Percentiles rank a stretch among this genome's conserved stretches.
Evolutionary conservation across 2,797 vertebrate species (phyloP).

Genomic region (Hylomyscus alleni): DNA sequence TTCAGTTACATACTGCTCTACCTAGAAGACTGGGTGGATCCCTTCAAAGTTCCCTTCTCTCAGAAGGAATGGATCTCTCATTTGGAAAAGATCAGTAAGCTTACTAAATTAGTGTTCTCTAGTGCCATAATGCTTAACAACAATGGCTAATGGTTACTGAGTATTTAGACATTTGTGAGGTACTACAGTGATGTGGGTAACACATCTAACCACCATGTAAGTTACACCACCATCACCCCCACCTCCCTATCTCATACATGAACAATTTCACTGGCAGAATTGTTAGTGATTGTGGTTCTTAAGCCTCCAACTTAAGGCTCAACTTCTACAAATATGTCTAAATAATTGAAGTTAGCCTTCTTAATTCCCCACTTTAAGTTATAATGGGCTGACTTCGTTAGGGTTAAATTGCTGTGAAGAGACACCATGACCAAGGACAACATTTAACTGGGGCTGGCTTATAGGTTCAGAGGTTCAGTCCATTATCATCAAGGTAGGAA

Average conservation of each 20-base stretch:
- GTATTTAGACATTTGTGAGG: not conserved
- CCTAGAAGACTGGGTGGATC: not conserved
- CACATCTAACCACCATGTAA: not conserved
- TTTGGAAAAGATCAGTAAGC: conserved; percentile 28
- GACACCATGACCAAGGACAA: not conserved
- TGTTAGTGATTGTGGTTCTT: not conserved
- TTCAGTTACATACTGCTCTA: not conserved
- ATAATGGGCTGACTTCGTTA: not conserved
- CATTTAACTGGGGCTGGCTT: not conserved
- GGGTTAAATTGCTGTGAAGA: not conserved
- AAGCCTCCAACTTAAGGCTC: not conserved
- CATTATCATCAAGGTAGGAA: not conserved
- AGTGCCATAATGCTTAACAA: not conserved
- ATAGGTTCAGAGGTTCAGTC: too few relatives aligned
- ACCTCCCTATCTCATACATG: not conserved
- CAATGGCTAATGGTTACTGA: conserved; percentile 1
- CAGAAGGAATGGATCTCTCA: conserved; percentile 34
- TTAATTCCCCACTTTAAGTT: conserved; percentile 15
- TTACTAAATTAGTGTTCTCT: conserved; percentile 10
- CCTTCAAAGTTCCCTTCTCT: conserved; percentile 18
- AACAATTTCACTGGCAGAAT: conserved; percentile 11
- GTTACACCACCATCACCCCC: not conserved
- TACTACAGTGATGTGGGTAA: not conserved
- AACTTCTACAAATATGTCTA: not conserved
- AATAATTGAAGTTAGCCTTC: conserved; percentile 14